Evolutionary conservation across 2,113 vertebrate species (phyloP).

Genomic region (Cyphomyrus discorhynchus): DNA sequence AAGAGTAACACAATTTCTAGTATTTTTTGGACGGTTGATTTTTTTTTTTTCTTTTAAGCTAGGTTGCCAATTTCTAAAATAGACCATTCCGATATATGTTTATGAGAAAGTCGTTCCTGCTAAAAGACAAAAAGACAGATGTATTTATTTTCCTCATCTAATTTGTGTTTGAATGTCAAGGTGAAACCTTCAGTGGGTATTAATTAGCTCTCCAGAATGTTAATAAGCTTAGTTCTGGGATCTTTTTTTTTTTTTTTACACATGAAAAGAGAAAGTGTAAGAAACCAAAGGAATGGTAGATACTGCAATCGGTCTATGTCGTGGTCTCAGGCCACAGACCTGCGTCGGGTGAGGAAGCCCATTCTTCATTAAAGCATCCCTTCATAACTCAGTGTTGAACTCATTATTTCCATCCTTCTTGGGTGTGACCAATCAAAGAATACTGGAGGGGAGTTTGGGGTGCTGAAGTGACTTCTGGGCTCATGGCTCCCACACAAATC

Average conservation of each 20-base stretch:
- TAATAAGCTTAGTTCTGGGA: not conserved
- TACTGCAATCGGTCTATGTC: not conserved
- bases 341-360: not conserved
- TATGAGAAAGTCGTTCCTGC: not conserved
- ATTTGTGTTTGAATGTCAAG: not conserved
- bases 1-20: not conserved
- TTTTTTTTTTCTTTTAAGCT: not conserved
- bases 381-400: not conserved
- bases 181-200: not conserved
- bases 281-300: not conserved
- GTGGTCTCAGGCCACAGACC: not conserved
- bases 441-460: not conserved
- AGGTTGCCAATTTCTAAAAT: not conserved
- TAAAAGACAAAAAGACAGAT: not conserved
- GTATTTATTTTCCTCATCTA: not conserved
- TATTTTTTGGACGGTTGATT: not conserved
- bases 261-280: not conserved
- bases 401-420: not conserved
- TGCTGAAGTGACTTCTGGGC: not conserved
- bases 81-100: not conserved
- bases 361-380: not conserved
- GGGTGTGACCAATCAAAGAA: not conserved
- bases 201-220: not conserved
- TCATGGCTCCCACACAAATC: not conserved
- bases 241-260: not conserved